Base-by-base conservation (phyloP, 2,888 invertebrate species). In the Lepidonotus clava region DNA sequence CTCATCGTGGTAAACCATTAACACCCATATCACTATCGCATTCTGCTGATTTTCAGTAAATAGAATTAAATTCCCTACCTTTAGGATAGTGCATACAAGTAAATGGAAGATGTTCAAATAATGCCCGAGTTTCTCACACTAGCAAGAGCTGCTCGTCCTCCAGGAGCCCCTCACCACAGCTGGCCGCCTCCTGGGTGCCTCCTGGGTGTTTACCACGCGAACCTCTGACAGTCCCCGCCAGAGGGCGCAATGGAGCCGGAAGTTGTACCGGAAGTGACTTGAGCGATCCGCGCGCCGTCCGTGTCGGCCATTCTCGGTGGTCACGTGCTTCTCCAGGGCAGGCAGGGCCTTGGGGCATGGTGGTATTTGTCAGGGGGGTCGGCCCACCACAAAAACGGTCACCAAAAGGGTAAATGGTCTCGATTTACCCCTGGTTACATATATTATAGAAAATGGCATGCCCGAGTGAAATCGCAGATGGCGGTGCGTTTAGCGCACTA, bases 191-290 rank as follows among this genome's bases (percentile, higher is more conserved):
- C n/a, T n/a, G n/a, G n/a, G 11, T 32, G n/a, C 18, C 61, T 32
- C n/a, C n/a, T 5, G 14, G 56, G 56, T 28, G 28, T 28, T 56
- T 61, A 61, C 61, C n/a, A n/a, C n/a, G n/a, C 24, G 28, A 11
- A 32, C 28, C 61, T 61, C 61, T 24, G 24, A 56, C 61, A 4
- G 61, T 61, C 2, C 61, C 61, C 61, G 61, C 61, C 28, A 61
- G 61, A 61, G 61, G 61, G 4, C n/a, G 4, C 11, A 32, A 11
- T 32, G 46, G 24, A 18, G 28, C 61, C 61, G 61, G 61, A 61
- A 61, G 61, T 61, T 61, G 61, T 61, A 32, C 61, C 61, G 61
- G 61, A 61, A 61, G 61, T 61, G 28, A 24, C 61, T 24, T 24
- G 28, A 11, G 61, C 24, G 61, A 61, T 61, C 61, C 28, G n/a